Evolutionary conservation across 2,888 invertebrate genomes (phyloP).

Genomic region (Gasteruption jaculator): DNA sequence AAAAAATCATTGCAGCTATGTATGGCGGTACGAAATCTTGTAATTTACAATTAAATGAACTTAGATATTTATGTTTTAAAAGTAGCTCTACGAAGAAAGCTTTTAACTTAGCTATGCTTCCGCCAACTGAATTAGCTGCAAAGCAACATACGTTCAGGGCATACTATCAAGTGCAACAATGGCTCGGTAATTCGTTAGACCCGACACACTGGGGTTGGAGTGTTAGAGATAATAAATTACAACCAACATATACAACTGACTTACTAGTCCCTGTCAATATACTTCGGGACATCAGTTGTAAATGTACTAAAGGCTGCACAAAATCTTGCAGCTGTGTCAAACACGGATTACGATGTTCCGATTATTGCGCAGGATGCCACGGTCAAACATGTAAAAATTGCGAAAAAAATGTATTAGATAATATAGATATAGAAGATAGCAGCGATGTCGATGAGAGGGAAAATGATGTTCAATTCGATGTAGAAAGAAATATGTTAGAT

Average conservation of each 20-base stretch:
- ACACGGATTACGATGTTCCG: constrained; percentile 29
- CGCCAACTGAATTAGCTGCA: constrained; percentile 17
- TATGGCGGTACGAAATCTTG: constrained; percentile 8
- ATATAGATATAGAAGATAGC: too few relatives aligned
- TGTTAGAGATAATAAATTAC: constrained; percentile 4
- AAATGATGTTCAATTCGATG: too few relatives aligned
- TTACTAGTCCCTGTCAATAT: constrained; percentile 5
- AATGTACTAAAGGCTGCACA: constrained; percentile 9
- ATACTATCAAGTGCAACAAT: constrained; percentile 18
- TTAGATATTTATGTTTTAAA: constrained; percentile 14
- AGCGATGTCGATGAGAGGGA: too few relatives aligned
- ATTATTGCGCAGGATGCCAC: constrained; percentile 31
- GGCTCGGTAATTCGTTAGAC: constrained; percentile 7
- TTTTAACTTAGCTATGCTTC: constrained; percentile 14
- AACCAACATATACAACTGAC: constrained; percentile 9
- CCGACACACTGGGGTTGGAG: constrained; percentile 23
- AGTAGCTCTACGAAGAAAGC: constrained; percentile 5
- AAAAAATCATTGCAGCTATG: constrained; percentile 14
- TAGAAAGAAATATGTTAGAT: too few relatives aligned
- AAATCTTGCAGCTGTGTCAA: constrained; percentile 28
- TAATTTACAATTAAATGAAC: constrained; percentile 3
- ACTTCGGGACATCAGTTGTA: constrained; percentile 12
- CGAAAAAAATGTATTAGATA: too few relatives aligned
- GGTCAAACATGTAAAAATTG: too few relatives aligned
- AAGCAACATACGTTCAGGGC: constrained; percentile 13